These are phyloP conservation scores for Oncorhynchus mykiss DNA, from an alignment of 2,113 vertebrate genomes.

Conservation along the genomic window DNA sequence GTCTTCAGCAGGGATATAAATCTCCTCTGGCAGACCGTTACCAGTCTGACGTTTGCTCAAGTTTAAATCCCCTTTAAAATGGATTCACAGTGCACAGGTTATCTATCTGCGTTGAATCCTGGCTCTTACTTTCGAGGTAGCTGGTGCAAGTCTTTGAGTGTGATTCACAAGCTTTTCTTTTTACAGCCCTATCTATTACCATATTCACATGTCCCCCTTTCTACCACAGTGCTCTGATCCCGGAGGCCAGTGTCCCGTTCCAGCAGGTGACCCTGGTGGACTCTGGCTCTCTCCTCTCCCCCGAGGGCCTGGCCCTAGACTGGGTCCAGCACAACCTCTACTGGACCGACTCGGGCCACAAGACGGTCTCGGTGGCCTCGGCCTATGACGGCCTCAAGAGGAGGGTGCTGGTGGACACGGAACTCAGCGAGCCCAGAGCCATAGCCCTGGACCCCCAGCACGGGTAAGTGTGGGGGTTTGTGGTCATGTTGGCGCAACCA, in stretches of 20 bases:
- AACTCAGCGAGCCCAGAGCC: conserved; percentile 90
- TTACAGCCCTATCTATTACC: background rate
- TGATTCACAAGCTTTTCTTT: too few species aligned
- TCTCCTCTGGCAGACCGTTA: too few species aligned
- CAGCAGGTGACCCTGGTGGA: conserved; percentile 88
- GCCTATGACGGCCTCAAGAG: conserved; percentile 82
- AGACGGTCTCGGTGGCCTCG: conserved; percentile 92
- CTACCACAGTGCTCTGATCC: conserved; percentile 85
- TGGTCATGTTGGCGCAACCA: too few species aligned
- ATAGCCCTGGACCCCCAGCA: conserved; percentile 90
- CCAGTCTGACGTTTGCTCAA: too few species aligned
- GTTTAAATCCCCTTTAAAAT: too few species aligned
- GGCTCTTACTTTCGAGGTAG: too few species aligned
- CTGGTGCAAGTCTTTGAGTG: background rate
- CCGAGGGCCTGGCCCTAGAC: conserved; percentile 91
- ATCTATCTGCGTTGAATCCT: too few species aligned
- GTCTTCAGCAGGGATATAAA: too few species aligned
- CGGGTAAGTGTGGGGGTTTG: conserved; percentile 74
- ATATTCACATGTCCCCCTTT: background rate
- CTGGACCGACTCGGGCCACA: conserved; percentile 94
- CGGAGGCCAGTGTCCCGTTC: conserved; percentile 85
- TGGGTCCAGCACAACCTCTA: conserved; percentile 98
- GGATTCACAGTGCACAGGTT: too few species aligned
- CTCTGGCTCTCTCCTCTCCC: conserved; percentile 81
- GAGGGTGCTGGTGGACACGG: conserved; percentile 83